phyloP scores from a whole-genome alignment of 2,888 invertebrate genomes.

The Drosophila lutescens region DNA sequence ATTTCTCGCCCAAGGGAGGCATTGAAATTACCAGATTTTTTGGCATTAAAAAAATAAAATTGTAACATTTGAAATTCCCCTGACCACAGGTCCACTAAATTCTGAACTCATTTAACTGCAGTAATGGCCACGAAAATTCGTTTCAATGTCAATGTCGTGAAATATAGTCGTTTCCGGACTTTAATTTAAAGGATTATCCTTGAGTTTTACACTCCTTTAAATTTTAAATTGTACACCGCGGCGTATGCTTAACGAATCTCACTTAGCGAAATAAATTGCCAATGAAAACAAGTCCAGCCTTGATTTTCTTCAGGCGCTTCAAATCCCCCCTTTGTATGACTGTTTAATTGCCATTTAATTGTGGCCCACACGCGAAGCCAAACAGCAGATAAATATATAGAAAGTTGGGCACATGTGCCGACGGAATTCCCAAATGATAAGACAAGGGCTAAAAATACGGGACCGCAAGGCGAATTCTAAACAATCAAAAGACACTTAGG shows the following conservation, averaged over 20 bases:
- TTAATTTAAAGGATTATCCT: background rate
- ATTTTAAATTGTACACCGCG: background rate
- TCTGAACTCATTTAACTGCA: constrained; percentile 48
- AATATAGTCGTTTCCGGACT: constrained; percentile 19
- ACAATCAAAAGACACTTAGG: constrained; percentile 60
- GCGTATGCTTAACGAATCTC: constrained; percentile 11
- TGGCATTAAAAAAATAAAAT: background rate
- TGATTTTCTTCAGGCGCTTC: background rate
- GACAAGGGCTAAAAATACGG: constrained; percentile 25
- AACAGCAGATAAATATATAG: constrained; percentile 22
- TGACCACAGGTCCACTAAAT: background rate
- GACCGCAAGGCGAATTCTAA: constrained; percentile 15
- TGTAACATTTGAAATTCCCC: constrained; percentile 2
- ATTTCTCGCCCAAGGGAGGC: constrained; percentile 10
- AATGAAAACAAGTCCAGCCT: constrained; percentile 11
- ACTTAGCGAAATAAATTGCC: constrained; percentile 10
- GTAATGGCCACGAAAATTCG: constrained; percentile 44
- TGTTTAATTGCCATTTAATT: constrained; percentile 64
- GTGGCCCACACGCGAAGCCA: constrained; percentile 27
- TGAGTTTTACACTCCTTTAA: constrained; percentile 1
- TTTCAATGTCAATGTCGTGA: constrained; percentile 69
- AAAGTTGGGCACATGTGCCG: constrained; percentile 38
- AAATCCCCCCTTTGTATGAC: background rate
- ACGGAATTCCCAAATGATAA: constrained; percentile 48
- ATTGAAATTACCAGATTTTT: constrained; percentile 12